Evolutionary conservation across 2,113 vertebrate species (phyloP).

Genomic region (Menura novaehollandiae): DNA sequence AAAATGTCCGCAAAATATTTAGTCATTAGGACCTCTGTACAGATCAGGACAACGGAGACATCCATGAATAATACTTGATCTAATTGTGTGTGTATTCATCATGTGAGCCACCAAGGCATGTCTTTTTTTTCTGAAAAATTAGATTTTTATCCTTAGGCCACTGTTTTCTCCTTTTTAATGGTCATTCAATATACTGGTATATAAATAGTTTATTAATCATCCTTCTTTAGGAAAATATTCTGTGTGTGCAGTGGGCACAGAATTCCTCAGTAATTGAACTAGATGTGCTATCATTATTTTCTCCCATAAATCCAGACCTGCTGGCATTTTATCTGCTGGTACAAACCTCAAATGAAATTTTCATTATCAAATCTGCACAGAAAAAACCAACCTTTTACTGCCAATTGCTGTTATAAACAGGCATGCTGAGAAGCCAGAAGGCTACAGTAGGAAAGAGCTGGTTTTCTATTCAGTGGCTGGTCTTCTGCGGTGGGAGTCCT

Average conservation of each 20-base stretch:
- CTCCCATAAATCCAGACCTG: background rate
- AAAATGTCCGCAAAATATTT: background rate
- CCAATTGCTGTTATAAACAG: background rate
- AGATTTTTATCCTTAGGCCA: background rate
- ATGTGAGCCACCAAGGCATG: background rate
- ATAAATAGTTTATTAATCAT: background rate
- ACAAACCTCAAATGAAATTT: background rate
- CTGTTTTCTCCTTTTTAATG: background rate
- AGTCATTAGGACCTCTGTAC: background rate
- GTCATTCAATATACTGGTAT: background rate
- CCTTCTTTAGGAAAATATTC: background rate
- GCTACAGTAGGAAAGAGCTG: background rate
- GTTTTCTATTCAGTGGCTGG: background rate
- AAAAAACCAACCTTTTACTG: background rate
- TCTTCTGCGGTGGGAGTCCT: background rate
- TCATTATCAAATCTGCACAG: background rate
- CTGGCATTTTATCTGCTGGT: background rate
- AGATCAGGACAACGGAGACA: background rate
- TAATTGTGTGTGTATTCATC: background rate
- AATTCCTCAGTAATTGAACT: background rate
- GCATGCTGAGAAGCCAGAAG: background rate
- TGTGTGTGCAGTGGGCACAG: background rate
- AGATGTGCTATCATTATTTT: background rate
- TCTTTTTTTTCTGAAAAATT: background rate
- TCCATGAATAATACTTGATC: background rate